Evolutionary conservation across 2,797 vertebrate genomes (phyloP), one percentile per base, ranked within the genome.

Genomic region (Nothura maculosa): DNA sequence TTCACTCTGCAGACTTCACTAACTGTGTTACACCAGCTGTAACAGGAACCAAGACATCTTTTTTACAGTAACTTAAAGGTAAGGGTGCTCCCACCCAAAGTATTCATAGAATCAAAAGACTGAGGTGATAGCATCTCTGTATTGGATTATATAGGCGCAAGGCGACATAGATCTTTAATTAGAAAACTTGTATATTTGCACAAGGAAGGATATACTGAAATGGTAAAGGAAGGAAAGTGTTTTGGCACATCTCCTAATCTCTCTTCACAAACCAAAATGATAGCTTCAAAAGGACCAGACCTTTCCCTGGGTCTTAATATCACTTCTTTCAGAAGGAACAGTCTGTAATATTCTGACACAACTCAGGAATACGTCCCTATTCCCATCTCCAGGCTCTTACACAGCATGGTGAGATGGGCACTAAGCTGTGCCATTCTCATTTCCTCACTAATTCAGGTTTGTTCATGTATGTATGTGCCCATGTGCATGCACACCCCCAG

Each of bases 301-400:
- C 20, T 69, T 64, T 67, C 63, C 38, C 20, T 42, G 69, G 69
- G 8, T 60, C 34, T 70, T 54, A 30, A 40, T 19, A 36, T 20
- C 25, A 36, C 36, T 70, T 88, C 34, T 40, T 75, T 27, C 24
- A 43, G 82, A 55, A 81, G 69, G 93, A 85, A 62, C 45, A 55
- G 81, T 24, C 34, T 89, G 28, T 43, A 55, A 60, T 81, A 50
- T 42, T 83, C 69, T 68, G 48, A 78, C 80, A 62, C n/a, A 87
- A 66, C 58, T 50, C 32, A 62, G 18, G 61, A 85, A 68, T 32
- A 68, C 0, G 0, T 25, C 54, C 42, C 27, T 58, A 32, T 64
- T 69, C 72, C 69, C 58, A 75, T 4, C 66, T 69, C 72, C 73
- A 87, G 54, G 22, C 77, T 68, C 72, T 81, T 60, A 34, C 10